Evolutionary conservation across 2,888 invertebrate species (phyloP), one percentile per base, ranked within the genome.

Genomic region (Scaptodrosophila latifasciaeformis): DNA sequence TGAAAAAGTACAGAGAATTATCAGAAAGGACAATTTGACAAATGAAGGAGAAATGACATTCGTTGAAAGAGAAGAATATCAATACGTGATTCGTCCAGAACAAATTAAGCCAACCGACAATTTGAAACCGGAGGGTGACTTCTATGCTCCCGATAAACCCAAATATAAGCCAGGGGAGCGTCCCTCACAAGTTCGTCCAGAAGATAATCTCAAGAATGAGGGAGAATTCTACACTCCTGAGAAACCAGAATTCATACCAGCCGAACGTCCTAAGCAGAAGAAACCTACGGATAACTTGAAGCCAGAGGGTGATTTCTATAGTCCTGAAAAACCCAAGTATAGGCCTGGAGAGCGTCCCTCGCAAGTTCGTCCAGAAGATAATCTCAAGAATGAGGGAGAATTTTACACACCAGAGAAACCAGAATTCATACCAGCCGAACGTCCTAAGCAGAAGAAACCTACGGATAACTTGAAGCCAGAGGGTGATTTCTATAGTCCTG

Each of bases 261-360:
- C 88, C 37, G 90, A 90, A 67, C 88, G 89, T 71, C 88, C 90
- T 1, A 88, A 87, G 55, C 88, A 88, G 37, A 88, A 88, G 44
- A 88, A 87, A 77, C 89, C 87, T 59, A 87, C 87, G 59, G 92
- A 92, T 67, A 91, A 91, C 78, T 86, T 91, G 7, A 88, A 87
- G 31, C 89, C 90, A 34, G 89, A 90, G 70, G 88, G 88, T 0
- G 86, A 87, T 1, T 87, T 87, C 30, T 84, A 83, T 19, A 49
- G 61, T 15, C 82, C 81, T 0, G 83, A 84, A 27, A 86, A 84
- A 45, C 82, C 83, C 0, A 67, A 83, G 19, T 88, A 85, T 74
- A 67, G 72, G 2, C 88, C 89, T 1, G 89, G 87, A 17, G 89
- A 89, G 59, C 77, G 88, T 51, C 85, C 87, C 0, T 79, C 85